Evolutionary conservation across 2,888 invertebrate genomes (phyloP).

Genomic region (Isoperla grammatica): DNA sequence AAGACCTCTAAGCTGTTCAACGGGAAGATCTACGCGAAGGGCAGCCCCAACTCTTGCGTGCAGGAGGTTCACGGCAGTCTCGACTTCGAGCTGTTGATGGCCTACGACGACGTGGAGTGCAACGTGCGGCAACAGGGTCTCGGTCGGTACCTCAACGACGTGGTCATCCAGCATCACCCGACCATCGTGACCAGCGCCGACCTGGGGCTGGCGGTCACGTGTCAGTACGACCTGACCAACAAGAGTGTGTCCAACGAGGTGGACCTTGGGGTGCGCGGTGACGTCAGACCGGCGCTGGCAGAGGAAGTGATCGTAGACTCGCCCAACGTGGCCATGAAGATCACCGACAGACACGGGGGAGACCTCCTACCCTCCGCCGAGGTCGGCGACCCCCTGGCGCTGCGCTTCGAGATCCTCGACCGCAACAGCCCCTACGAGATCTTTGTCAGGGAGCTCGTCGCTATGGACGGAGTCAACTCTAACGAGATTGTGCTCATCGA

Average conservation of each 20-base stretch:
- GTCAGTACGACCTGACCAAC: conserved; percentile 90
- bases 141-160: conserved; percentile 84
- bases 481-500: conserved; percentile 90
- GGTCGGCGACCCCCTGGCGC: conserved; percentile 86
- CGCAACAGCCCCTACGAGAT: conserved; percentile 92
- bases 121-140: conserved; percentile 85
- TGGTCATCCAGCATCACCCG: conserved; percentile 92
- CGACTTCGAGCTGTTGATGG: conserved; percentile 88
- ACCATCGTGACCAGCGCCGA: conserved; percentile 93
- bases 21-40: conserved; percentile 92
- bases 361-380: conserved; percentile 82
- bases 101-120: conserved; percentile 87
- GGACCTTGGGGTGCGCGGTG: conserved; percentile 63
- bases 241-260: conserved; percentile 92
- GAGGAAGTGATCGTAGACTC: conserved; percentile 92
- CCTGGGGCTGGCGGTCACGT: conserved; percentile 86
- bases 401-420: conserved; percentile 88
- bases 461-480: conserved; percentile 89
- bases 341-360: conserved; percentile 76
- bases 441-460: conserved; percentile 88
- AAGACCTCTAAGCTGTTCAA: conserved; percentile 89
- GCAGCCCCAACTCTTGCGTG: conserved; percentile 88
- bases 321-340: conserved; percentile 91
- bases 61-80: conserved; percentile 81
- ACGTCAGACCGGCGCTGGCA: conserved; percentile 77